Conservation (phyloP, 2,888 invertebrate genomes). For the Notodonta dromedarius region DNA sequence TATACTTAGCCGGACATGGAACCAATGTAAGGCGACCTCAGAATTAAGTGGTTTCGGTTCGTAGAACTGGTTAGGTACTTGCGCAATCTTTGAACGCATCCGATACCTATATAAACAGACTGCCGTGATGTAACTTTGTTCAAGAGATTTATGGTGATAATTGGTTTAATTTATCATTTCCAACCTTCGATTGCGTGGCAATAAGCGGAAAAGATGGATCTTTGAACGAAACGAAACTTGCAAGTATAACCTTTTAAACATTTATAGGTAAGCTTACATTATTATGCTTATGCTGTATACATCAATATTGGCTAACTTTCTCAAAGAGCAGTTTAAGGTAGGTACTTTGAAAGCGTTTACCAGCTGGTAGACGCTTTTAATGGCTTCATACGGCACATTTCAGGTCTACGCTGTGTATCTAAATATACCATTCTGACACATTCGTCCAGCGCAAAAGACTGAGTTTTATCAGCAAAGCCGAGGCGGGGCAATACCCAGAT, state of each 20-base stretch:
- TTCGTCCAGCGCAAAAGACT: not conserved
- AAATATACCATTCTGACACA: not conserved
- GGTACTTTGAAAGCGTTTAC: too few relatives aligned
- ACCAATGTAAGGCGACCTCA: not conserved
- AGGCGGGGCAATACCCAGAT: not conserved
- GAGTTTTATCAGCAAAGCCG: not conserved
- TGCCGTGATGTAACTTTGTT: not conserved
- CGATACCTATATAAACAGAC: not conserved
- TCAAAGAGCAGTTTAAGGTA: too few relatives aligned
- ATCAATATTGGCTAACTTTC: too few relatives aligned
- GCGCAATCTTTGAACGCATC: not conserved
- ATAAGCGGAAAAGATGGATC: too few relatives aligned
- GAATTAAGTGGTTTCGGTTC: not conserved
- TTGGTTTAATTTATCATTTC: not conserved
- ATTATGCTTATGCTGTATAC: too few relatives aligned
- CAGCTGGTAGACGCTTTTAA: too few relatives aligned
- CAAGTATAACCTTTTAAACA: too few relatives aligned
- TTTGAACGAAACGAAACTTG: too few relatives aligned
- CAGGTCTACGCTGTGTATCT: not conserved
- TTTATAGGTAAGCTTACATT: too few relatives aligned
- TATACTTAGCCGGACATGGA: not conserved
- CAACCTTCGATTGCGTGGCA: too few relatives aligned
- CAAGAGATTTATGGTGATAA: constrained; percentile 1
- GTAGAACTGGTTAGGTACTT: not conserved
- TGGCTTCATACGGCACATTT: too few relatives aligned